These are phyloP conservation scores for Polydrusus cervinus DNA, from an alignment of 2,888 invertebrate species.

Conservation along the genomic window DNA sequence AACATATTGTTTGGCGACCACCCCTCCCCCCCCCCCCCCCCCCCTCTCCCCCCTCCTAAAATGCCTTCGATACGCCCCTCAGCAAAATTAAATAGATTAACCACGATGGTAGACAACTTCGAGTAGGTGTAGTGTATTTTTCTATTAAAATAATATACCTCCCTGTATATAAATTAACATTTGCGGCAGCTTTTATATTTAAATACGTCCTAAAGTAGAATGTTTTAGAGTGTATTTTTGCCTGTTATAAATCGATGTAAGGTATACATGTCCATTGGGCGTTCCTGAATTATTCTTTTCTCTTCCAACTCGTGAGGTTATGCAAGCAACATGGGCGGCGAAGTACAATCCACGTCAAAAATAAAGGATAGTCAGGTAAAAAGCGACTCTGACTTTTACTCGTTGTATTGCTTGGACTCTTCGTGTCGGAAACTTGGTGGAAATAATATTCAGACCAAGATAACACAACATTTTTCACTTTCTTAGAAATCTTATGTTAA, in stretches of 20 bases:
- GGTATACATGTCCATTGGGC: conserved; percentile 73
- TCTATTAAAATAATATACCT: too few species aligned
- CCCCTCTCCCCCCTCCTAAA: too few species aligned
- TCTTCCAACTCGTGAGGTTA: conserved; percentile 72
- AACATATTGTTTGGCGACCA: too few species aligned
- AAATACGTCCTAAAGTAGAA: conserved; percentile 25
- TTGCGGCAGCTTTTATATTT: conserved; percentile 11
- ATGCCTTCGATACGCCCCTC: too few species aligned
- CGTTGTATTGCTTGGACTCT: conserved; percentile 23
- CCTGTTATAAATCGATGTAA: conserved; percentile 70
- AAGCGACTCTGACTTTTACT: conserved; percentile 22
- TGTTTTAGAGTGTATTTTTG: conserved; percentile 69
- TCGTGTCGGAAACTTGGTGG: conserved; percentile 45
- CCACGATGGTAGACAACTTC: too few species aligned
- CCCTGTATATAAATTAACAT: not conserved
- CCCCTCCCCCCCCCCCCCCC: too few species aligned
- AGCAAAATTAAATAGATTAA: too few species aligned
- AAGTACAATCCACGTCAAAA: conserved; percentile 66
- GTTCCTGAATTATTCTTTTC: conserved; percentile 73
- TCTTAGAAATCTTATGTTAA: conserved; percentile 57
- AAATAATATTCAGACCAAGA: conserved; percentile 43
- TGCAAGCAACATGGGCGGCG: conserved; percentile 73
- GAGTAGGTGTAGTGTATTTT: too few species aligned
- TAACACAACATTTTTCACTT: conserved; percentile 58
- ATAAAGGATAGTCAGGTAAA: conserved; percentile 47